phyloP scores from a whole-genome alignment of 2,113 vertebrate genomes.

The Cranoglanis bouderius region DNA sequence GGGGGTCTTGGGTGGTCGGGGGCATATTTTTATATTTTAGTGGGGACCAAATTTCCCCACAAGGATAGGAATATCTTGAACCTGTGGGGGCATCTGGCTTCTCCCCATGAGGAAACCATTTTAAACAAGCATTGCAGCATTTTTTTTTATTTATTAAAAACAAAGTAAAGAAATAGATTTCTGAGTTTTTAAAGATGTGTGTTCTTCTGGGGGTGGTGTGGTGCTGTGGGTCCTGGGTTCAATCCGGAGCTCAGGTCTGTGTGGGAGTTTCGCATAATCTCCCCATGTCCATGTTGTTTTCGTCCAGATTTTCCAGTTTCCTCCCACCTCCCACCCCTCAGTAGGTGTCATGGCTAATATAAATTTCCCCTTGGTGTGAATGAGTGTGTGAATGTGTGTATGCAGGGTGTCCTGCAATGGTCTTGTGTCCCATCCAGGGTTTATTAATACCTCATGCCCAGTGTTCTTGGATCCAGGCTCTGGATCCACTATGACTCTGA shows the following conservation, averaged over 20 bases:
- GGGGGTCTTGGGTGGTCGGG: too few relatives aligned
- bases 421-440: neutral
- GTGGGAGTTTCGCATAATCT: neutral
- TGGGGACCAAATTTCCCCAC: too few relatives aligned
- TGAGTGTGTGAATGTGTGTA: neutral
- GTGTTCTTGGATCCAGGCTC: neutral
- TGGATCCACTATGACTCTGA: neutral
- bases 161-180: too few relatives aligned
- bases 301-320: neutral
- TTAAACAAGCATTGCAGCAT: neutral
- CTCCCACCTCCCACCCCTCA: neutral
- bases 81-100: neutral
- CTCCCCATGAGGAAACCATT: neutral
- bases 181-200: neutral
- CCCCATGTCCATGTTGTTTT: neutral
- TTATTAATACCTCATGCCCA: neutral
- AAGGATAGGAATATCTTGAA: neutral
- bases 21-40: neutral
- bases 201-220: neutral
- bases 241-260: neutral
- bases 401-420: neutral
- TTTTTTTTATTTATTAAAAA: neutral
- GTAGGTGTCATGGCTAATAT: neutral
- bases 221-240: neutral
- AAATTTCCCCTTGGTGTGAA: neutral